Evolutionary conservation across 1,140 invertebrate species (phyloP).

Genomic region (Brachionus asplanchnoidis): DNA sequence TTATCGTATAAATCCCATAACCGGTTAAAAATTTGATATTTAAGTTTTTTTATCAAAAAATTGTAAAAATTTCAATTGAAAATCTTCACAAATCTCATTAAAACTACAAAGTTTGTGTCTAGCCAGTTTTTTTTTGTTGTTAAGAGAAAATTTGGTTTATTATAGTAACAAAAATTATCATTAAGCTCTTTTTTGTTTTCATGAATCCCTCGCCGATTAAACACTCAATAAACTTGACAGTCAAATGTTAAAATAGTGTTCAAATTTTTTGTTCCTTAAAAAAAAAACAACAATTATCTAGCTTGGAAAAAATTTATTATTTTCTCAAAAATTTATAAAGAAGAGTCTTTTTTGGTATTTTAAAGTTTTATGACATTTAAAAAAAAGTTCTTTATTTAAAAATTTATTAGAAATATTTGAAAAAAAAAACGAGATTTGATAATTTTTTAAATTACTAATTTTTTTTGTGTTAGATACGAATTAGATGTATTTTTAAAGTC

Average conservation of each 20-base stretch:
- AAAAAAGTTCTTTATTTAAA: too few species aligned
- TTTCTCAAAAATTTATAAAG: too few species aligned
- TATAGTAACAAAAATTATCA: background rate
- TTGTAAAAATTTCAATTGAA: constrained; percentile 5
- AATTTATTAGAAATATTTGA: too few species aligned
- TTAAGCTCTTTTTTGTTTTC: background rate
- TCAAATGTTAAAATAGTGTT: background rate
- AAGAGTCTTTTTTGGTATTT: too few species aligned
- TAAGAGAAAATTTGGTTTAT: background rate
- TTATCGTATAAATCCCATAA: background rate
- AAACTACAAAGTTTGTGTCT: background rate
- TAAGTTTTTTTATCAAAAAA: constrained; percentile 1
- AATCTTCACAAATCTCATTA: constrained; percentile 31
- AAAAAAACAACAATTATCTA: too few species aligned
- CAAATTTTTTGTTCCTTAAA: too few species aligned
- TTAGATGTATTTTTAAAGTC: too few species aligned
- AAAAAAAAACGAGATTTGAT: too few species aligned
- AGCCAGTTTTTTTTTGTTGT: constrained; percentile 9
- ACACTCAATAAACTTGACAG: background rate
- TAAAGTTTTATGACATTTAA: background rate
- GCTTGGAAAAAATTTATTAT: too few species aligned
- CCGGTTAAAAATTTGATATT: constrained; percentile 9
- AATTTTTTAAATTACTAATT: too few species aligned
- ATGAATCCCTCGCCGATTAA: background rate
- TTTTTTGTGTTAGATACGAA: too few species aligned